Percentiles rank a stretch among this genome's conserved stretches.
Conservation (phyloP, 2,797 vertebrate species). For the Chrosomus eos region DNA sequence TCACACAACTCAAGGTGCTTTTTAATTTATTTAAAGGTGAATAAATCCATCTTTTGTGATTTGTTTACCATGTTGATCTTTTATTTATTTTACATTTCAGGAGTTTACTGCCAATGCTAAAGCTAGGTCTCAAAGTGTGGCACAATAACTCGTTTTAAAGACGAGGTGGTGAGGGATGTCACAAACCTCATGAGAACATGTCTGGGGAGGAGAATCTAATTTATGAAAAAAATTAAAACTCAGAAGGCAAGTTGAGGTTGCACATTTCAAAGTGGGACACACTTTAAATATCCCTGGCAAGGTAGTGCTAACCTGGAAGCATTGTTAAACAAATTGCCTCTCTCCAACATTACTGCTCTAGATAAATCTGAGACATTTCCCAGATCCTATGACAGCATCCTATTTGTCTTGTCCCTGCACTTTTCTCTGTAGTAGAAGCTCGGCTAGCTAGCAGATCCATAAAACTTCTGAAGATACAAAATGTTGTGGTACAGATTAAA, state of each 20-base stretch:
- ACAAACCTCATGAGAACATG: slow-evolving; percentile 54
- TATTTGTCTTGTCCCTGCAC: slow-evolving; percentile 56
- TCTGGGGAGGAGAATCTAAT: slow-evolving; percentile 62
- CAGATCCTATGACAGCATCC: slow-evolving; percentile 56
- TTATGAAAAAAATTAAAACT: slow-evolving; percentile 59
- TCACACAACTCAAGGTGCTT: not conserved
- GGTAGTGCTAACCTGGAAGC: slow-evolving; percentile 67
- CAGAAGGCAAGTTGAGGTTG: slow-evolving; percentile 50
- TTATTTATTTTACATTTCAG: slow-evolving; percentile 47
- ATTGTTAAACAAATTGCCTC: slow-evolving; percentile 72
- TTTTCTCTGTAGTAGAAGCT: slow-evolving; percentile 28
- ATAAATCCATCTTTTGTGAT: not conserved
- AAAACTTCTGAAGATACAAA: slow-evolving; percentile 42
- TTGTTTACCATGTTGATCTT: not conserved
- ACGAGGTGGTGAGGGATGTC: slow-evolving; percentile 60
- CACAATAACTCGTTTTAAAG: slow-evolving; percentile 70
- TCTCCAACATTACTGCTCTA: slow-evolving; percentile 57
- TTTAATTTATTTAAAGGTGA: not conserved
- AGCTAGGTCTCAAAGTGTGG: slow-evolving; percentile 51
- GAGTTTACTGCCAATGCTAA: slow-evolving; percentile 59
- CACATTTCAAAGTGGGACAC: slow-evolving; percentile 65
- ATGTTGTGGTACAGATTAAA: slow-evolving; percentile 44
- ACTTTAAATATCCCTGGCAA: slow-evolving; percentile 61
- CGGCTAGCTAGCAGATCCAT: not conserved
- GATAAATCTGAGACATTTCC: slow-evolving; percentile 61